Evolutionary conservation across 2,888 invertebrate genomes (phyloP), one percentile per base, ranked within the genome.

Genomic region (Sinohyriopsis cumingii): DNA sequence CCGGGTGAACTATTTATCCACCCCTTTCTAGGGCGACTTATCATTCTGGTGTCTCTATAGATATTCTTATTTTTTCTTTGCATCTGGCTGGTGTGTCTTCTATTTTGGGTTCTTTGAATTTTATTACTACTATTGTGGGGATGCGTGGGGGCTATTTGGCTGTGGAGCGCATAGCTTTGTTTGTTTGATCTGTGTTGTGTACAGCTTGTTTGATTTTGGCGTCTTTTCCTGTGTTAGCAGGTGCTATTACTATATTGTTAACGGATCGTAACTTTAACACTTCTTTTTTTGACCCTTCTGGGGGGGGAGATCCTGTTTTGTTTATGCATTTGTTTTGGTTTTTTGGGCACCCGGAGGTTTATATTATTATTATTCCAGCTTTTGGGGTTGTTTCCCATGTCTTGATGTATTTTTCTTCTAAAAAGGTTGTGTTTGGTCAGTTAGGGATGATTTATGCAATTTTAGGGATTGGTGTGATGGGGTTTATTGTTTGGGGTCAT

Each of bases 321-420:
- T 95, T 94, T 68, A 94, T 95, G 93, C 95, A 95, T 89, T 91
- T 95, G 92, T 95, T 95, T 91, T 95, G 95, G 93, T 95, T 95
- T 91, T 95, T 95, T 93, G 95, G 95, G 0, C 95, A 95, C 69
- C 95, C 95, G 18, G 95, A 95, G 93, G 95, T 95, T 76, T 95
- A 95, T 91, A 95, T 95, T 94, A 91, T 95, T 92, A 95, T 95
- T 93, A 87, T 95, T 83, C 95, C 95, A 0, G 95, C 94, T 90
- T 95, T 95, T 92, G 95, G 95, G 0, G 93, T 95, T 92, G 93
- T 95, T 89, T 95, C 94, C 0, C 94, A 95, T 88, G 93, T 94
- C 91, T 93, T 95, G 90, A 92, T 92, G 0, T 93, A 93, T 20
- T 73, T 80, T 57, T 79, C 81, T 54, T 69, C 93, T 12, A 94